Conservation (phyloP, 2,113 vertebrate genomes). For the Bungarus multicinctus region DNA sequence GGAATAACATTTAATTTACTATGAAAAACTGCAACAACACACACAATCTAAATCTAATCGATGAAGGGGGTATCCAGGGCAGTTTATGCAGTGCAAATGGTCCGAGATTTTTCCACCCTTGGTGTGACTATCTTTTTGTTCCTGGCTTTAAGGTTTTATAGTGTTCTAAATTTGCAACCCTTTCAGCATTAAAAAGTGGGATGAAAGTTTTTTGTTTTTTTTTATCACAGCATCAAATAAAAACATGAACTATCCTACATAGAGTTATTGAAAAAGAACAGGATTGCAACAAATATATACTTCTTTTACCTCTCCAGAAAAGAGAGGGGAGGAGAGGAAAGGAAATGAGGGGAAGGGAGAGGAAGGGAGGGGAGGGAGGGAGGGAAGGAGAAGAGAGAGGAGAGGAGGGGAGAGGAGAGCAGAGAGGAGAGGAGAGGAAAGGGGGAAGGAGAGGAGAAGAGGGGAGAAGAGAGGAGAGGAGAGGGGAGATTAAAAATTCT, state of each 20-base stretch:
- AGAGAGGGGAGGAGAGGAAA: too few relatives aligned
- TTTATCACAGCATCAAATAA: not conserved
- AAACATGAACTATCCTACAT: not conserved
- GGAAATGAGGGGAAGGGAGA: too few relatives aligned
- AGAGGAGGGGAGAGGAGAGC: too few relatives aligned
- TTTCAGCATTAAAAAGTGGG: not conserved
- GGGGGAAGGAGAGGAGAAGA: too few relatives aligned
- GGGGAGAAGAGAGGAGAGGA: too few relatives aligned
- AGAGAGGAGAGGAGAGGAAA: too few relatives aligned
- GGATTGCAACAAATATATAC: not conserved
- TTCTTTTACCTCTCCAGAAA: too few relatives aligned
- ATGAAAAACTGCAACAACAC: not conserved
- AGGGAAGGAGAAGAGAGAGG: too few relatives aligned
- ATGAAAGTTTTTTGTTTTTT: not conserved
- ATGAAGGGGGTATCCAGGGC: not conserved
- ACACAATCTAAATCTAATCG: not conserved
- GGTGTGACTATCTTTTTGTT: not conserved
- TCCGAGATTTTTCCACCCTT: not conserved
- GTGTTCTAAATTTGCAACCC: not conserved
- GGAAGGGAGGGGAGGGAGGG: too few relatives aligned
- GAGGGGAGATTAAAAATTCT: not conserved
- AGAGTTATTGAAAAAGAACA: not conserved
- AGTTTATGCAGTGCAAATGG: not conserved
- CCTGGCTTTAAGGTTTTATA: not conserved
- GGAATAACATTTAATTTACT: not conserved